Conservation (phyloP, 2,797 vertebrate species). For the Danio choprae region DNA sequence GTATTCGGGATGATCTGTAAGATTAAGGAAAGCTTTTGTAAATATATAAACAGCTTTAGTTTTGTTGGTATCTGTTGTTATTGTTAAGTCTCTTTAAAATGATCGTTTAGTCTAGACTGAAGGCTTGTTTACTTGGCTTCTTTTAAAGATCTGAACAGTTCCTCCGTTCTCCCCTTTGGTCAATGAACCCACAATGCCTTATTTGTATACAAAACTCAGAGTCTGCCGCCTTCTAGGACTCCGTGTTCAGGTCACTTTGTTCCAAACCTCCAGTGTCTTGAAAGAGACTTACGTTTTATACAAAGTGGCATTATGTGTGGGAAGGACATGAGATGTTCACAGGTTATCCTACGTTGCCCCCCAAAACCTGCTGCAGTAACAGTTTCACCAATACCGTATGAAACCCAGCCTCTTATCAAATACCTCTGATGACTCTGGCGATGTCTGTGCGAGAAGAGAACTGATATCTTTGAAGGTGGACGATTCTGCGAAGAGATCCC, state of each 20-base stretch:
- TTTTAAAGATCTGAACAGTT: slow-evolving; percentile 21
- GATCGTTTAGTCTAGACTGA: slow-evolving; percentile 42
- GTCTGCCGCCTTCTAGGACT: slow-evolving; percentile 39
- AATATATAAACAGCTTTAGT: slow-evolving; percentile 40
- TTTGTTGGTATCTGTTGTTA: slow-evolving; percentile 50
- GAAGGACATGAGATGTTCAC: slow-evolving; percentile 8
- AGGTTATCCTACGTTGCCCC: slow-evolving; percentile 16
- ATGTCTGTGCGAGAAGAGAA: slow-evolving; percentile 52
- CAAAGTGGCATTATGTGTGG: slow-evolving; percentile 46
- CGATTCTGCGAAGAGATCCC: slow-evolving; percentile 44
- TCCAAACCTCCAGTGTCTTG: slow-evolving; percentile 55
- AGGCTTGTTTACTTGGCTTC: slow-evolving; percentile 33
- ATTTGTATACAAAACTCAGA: slow-evolving; percentile 57
- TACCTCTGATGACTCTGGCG: slow-evolving; percentile 67
- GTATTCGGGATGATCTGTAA: background rate
- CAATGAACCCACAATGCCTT: slow-evolving; percentile 61
- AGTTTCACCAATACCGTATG: slow-evolving; percentile 26
- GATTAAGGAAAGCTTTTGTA: slow-evolving; percentile 49
- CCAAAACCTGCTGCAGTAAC: slow-evolving; percentile 30
- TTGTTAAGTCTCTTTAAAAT: slow-evolving; percentile 42
- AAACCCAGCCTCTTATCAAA: slow-evolving; percentile 49
- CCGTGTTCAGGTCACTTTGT: slow-evolving; percentile 50
- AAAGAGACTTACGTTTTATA: slow-evolving; percentile 37
- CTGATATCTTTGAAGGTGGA: slow-evolving; percentile 21
- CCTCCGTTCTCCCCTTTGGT: slow-evolving; percentile 19